phyloP scores from a whole-genome alignment of 2,797 vertebrate genomes.

The Neolamprologus multifasciatus region DNA sequence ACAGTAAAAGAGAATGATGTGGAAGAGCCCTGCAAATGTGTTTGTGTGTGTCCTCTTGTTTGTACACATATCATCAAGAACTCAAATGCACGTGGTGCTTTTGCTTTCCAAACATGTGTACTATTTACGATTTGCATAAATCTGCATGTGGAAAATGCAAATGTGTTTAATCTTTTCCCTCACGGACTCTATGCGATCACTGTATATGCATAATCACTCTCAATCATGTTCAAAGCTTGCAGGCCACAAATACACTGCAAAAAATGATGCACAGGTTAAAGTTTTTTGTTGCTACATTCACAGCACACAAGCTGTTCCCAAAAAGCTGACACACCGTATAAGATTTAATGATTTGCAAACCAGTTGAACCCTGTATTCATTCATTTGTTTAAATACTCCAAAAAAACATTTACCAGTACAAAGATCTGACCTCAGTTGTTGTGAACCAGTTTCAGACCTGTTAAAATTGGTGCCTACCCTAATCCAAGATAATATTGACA shows the following conservation, averaged over 20 bases:
- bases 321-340: background rate
- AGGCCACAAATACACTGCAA: background rate
- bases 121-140: background rate
- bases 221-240: background rate
- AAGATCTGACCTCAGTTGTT: background rate
- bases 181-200: background rate
- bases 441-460: background rate
- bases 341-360: background rate
- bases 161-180: background rate
- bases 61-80: background rate
- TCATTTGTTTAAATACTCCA: background rate
- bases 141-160: constrained; percentile 4
- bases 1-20: background rate
- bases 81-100: background rate
- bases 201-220: background rate
- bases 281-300: background rate
- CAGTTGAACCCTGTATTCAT: background rate
- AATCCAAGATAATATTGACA: background rate
- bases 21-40: background rate
- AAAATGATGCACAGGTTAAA: background rate
- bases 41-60: background rate
- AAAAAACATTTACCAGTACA: background rate
- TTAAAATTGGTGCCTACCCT: background rate
- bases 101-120: background rate
- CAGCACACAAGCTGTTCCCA: background rate